Percentiles rank a stretch among this genome's conserved stretches.
phyloP scores from a whole-genome alignment of 2,888 invertebrate genomes.

The Habrosyne pyritoides region DNA sequence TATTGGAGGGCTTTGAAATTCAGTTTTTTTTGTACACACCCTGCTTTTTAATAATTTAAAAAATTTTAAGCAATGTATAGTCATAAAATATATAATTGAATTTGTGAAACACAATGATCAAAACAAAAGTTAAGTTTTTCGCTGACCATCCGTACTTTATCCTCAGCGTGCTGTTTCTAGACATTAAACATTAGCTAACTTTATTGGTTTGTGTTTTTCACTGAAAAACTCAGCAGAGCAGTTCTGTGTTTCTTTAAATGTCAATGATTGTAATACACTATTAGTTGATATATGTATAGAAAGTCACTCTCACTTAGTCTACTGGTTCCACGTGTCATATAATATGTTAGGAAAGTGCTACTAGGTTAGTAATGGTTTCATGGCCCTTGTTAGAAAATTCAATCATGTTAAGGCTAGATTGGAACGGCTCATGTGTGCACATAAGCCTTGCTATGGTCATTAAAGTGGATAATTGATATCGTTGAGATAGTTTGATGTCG shows the following conservation, averaged over 20 bases:
- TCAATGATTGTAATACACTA: not conserved
- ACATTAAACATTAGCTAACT: no score
- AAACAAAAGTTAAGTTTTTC: no score
- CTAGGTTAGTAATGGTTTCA: conserved; percentile 13
- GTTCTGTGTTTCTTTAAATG: not conserved
- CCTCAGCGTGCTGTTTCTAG: no score
- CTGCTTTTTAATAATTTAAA: no score
- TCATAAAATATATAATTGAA: not conserved
- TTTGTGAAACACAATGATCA: no score
- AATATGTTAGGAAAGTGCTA: conserved; percentile 10
- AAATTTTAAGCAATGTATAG: no score
- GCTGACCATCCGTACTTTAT: no score
- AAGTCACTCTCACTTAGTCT: not conserved
- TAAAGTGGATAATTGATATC: not conserved
- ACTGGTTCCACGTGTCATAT: conserved; percentile 4
- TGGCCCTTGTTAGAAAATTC: conserved; percentile 6
- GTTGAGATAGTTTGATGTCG: not conserved
- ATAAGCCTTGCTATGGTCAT: not conserved
- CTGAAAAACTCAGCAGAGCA: not conserved
- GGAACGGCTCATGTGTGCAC: not conserved
- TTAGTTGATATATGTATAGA: not conserved
- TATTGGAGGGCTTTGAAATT: no score
- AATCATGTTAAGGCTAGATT: conserved; percentile 6
- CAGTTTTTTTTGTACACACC: no score
- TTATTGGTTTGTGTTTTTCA: not conserved